A percentile compares a stretch with the other conserved stretches of the same genome.
phyloP scores from a whole-genome alignment of 2,113 vertebrate species.

The Phalacrocorax carbo region DNA sequence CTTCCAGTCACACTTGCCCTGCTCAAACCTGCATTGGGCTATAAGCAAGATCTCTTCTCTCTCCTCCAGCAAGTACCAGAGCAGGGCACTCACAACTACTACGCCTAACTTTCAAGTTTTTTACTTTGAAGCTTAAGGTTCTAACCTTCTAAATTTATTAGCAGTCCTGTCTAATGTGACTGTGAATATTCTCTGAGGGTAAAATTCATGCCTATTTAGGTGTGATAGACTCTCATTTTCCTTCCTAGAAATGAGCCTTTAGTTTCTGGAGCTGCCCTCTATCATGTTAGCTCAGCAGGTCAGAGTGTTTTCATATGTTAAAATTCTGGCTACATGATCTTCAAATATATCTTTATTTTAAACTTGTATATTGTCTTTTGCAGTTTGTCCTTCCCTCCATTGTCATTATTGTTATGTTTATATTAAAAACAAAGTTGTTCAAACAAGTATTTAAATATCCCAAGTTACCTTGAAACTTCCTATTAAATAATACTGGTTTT shows the following conservation, averaged over 20 bases:
- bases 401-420: neutral
- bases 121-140: neutral
- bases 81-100: neutral
- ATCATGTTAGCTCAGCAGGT: neutral
- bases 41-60: neutral
- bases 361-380: neutral
- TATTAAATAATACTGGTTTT: neutral
- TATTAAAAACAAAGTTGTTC: neutral
- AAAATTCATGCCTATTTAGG: neutral
- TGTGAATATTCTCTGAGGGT: neutral
- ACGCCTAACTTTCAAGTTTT: neutral
- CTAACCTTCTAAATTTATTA: neutral
- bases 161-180: neutral
- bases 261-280: neutral
- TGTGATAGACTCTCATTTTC: neutral
- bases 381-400: neutral
- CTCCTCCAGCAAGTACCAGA: neutral
- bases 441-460: neutral
- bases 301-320: neutral
- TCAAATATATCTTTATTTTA: neutral
- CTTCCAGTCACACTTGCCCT: neutral
- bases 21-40: neutral
- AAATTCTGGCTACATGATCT: neutral
- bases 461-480: neutral
- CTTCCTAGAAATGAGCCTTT: neutral